A percentile compares a stretch with the other conserved stretches of the same genome.
These are phyloP conservation scores for Pachypsylla venusta DNA, from an alignment of 1,140 invertebrate genomes.

Conservation along the genomic window DNA sequence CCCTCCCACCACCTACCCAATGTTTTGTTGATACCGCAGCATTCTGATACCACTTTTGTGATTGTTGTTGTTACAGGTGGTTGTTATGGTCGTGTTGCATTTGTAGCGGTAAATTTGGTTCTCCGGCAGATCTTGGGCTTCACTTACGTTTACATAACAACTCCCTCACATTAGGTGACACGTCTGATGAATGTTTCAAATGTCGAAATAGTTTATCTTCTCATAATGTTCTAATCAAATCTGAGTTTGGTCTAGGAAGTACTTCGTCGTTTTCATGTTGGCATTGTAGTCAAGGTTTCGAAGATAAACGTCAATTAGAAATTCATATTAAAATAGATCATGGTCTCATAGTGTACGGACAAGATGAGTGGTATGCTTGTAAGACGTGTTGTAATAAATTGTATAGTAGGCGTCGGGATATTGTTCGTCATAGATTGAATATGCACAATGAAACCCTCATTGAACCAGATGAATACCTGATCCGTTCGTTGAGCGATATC, in stretches of 20 bases:
- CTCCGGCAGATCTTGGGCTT: conserved; percentile 4
- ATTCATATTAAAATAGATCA: conserved; percentile 7
- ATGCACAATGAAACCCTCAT: conserved; percentile 3
- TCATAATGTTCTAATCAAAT: background rate
- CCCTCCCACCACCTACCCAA: too few relatives aligned
- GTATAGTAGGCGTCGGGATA: conserved; percentile 4
- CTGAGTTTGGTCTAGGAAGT: background rate
- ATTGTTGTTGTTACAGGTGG: conserved; percentile 8
- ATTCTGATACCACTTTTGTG: conserved; percentile 3
- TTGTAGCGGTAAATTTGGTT: conserved; percentile 6
- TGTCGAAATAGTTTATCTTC: background rate
- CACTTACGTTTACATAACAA: conserved; percentile 9
- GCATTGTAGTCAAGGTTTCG: background rate
- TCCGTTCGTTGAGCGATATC: background rate
- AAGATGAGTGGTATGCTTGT: conserved; percentile 2
- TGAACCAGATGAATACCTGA: background rate
- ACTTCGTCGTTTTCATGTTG: background rate
- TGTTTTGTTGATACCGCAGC: too few relatives aligned
- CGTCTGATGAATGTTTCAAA: background rate
- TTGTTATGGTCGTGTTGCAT: conserved; percentile 8
- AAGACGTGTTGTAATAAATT: background rate
- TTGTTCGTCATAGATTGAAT: background rate
- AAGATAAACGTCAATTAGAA: conserved; percentile 5
- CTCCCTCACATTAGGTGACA: background rate
- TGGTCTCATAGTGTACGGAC: background rate